Conservation (phyloP, 2,797 vertebrate genomes). For the Melanotaenia pygmaea region DNA sequence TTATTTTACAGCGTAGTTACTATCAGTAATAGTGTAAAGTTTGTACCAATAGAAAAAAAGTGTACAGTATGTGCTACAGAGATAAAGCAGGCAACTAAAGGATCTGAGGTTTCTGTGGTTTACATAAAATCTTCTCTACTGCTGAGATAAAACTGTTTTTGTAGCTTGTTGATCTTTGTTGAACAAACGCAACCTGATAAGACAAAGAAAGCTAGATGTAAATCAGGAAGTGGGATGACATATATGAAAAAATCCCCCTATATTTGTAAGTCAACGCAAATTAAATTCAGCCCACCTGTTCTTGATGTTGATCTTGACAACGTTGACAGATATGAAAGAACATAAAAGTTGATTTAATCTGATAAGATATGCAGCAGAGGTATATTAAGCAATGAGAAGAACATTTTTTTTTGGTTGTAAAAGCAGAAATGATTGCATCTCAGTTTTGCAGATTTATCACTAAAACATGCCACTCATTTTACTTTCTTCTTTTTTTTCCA, state of each 20-base stretch:
- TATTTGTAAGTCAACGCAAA: constrained; percentile 19
- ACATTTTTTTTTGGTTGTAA: background rate
- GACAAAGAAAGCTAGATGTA: constrained; percentile 17
- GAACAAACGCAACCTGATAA: constrained; percentile 24
- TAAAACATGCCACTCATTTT: constrained; percentile 2
- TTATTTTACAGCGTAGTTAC: background rate
- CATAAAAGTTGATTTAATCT: constrained; percentile 37
- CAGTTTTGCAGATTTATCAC: background rate
- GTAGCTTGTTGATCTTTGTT: constrained; percentile 7
- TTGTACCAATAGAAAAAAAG: background rate
- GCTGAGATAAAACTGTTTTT: constrained; percentile 6
- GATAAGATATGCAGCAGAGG: background rate
- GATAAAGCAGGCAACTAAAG: constrained; percentile 12
- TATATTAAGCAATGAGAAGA: constrained; percentile 11
- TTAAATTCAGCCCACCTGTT: constrained; percentile 17
- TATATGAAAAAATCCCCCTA: constrained; percentile 24
- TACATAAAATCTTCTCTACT: constrained; percentile 1
- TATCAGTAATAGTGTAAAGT: background rate
- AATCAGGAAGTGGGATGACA: constrained; percentile 40
- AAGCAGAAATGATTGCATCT: background rate
- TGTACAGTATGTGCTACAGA: background rate
- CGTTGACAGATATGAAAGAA: constrained; percentile 26
- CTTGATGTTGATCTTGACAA: constrained; percentile 18
- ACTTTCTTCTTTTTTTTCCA: constrained; percentile 8
- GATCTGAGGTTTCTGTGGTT: constrained; percentile 11